These are phyloP conservation scores for Mastomys natalensis DNA, from an alignment of 2,113 vertebrate genomes.

Conservation along the genomic window DNA sequence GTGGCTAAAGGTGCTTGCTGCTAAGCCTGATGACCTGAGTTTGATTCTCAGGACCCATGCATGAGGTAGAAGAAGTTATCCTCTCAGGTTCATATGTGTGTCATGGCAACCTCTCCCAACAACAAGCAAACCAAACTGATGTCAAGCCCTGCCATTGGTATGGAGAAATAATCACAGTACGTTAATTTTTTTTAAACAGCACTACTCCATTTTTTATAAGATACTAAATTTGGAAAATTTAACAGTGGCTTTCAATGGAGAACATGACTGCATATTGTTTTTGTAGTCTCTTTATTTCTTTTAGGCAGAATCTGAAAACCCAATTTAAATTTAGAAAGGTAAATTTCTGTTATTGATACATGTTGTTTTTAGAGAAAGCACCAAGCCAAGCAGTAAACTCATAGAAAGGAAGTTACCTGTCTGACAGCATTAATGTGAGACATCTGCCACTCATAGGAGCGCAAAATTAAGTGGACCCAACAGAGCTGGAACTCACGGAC, in stretches of 20 bases:
- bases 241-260: not conserved
- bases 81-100: not conserved
- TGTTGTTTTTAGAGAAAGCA: not conserved
- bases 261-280: not conserved
- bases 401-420: not conserved
- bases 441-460: too few relatives aligned
- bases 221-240: not conserved
- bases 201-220: not conserved
- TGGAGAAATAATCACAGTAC: not conserved
- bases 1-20: too few relatives aligned
- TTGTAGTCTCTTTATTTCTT: not conserved
- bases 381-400: not conserved
- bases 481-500: not conserved
- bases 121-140: not conserved
- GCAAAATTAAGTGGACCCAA: not conserved
- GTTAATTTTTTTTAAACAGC: not conserved
- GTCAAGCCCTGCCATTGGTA: not conserved
- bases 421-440: not conserved
- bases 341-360: not conserved
- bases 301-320: not conserved
- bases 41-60: not conserved
- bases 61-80: not conserved
- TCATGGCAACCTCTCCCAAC: not conserved
- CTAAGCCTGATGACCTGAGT: not conserved
- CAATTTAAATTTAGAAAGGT: slow-evolving; percentile 27